Evolutionary conservation across 92 coral and sea anemone genomes (phyloP), one percentile per base, ranked within the genome.

Genomic region (Phenganax subtilis): DNA sequence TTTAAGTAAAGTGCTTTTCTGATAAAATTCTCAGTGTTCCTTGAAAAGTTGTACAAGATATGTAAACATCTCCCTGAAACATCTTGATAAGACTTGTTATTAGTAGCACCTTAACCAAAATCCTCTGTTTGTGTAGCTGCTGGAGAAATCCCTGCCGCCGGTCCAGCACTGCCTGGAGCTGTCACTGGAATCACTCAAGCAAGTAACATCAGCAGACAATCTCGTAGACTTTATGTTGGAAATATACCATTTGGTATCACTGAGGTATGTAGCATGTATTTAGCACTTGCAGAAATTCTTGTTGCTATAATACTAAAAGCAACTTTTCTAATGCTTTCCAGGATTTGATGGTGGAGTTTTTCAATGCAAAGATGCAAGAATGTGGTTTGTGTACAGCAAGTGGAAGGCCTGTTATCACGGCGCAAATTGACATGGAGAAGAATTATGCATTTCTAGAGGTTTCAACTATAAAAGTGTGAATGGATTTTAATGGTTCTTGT

Each of bases 391-490:
- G 92, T 75, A 93, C 98, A 65, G 98, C 98, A 17, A 96, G 97
- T 67, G 98, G 98, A 14, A 88, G 92, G 55, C 98, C 98, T 37
- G 98, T 93, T 12, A 93, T 93, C 85, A 96, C 98, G 61, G 98
- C 98, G 56, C 98, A 93, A 64, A 93, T 93, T 83, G 92, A 93
- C 83, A 87, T 93, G 89, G 98, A 93, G 76, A 96, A 93, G 71
- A 93, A 93, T 85, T 93, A 91, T 88, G 98, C 98, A 11, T 93
- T 93, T 60, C 92, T 93, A 88, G 98, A 93, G 97, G 98, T 93
- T 77, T 69, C 74, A 25, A 55, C 57, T 25, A 11, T 52, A n/a
- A 57, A 27, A 47, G 29, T 17, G 51, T 25, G 5, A 56, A 12
- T 37, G 47, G 47, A 37, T 37, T 37, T 37, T 37, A 1, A 5